Base-by-base conservation (phyloP, 1,140 invertebrate genomes). In the Leptoteleia sp. region DNA sequence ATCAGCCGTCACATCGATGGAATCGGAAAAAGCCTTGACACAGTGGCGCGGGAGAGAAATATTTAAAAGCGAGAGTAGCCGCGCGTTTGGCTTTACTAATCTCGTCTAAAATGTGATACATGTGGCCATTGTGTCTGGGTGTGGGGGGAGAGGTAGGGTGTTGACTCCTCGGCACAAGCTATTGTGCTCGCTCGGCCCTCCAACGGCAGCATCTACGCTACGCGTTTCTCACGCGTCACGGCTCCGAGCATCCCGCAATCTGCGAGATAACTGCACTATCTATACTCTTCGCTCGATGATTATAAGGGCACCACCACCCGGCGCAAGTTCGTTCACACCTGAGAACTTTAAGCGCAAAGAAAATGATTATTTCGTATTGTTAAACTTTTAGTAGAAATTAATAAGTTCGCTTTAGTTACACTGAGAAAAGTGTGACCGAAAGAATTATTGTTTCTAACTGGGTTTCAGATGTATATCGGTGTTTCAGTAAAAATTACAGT, bases 21-120 rank as follows among this genome's bases (percentile, higher is more conserved):
- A 22, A 48, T 54, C 35, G 50, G 22, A 57, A 64, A 54, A 73
- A 55, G 43, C 70, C 70, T 73, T 73, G 70, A 73, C 70, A 64
- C 70, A 64, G 70, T 64, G 48, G 33, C 22, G 50, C 33, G 27
- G 13, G 13, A 48, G 59, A 50, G 57, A 73, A 73, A 64, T 35
- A 50, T 33, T 55, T 1, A 64, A 64, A 73, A 64, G 57, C 70
- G 50, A 64, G 50, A 64, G 55, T 59, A 42, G 35, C 25, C 5
- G 35, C 3, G 17, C 7, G 42, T 33, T 31, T 31, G 25, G 9
- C 25, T 59, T 57, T 57, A 38, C 5, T 17, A 22, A n/a, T n/a
- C n/a, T n/a, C n/a, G n/a, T n/a, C n/a, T n/a, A n/a, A n/a, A n/a
- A n/a, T n/a, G n/a, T n/a, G n/a, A n/a, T n/a, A n/a, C n/a, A n/a